Evolutionary conservation across 1,140 invertebrate genomes (phyloP), one percentile per base, ranked within the genome.

Genomic region (Drosophila quadrilineata): DNA sequence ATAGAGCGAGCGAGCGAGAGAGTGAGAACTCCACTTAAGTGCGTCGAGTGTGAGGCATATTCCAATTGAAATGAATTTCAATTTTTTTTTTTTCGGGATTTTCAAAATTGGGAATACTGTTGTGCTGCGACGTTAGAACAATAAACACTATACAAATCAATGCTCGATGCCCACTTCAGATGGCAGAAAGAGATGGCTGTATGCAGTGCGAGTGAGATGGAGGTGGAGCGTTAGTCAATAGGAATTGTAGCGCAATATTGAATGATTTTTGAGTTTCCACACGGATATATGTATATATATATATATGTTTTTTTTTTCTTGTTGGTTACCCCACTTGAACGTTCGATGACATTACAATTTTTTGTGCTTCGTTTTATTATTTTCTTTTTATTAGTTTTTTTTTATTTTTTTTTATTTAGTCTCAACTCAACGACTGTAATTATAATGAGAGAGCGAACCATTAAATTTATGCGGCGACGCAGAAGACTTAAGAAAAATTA

Each of bases 311-410:
- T 17, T 19, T 16, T 5, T 14, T 19, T 28, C 5, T 31, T 16
- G 3, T 10, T 52, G 14, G 48, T 77, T 33, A 79, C 73, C 40
- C 74, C 74, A 85, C 79, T 84, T 85, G 56, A 85, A 41, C 80
- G 79, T 85, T 86, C 79, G 79, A 84, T 84, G 79, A 84, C 79
- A 84, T 84, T 84, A 85, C 71, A 56, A 77, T 86, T 84, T 84
- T 77, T 56, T 77, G 68, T n/a, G n/a, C n/a, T n/a, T n/a, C n/a
- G n/a, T n/a, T n/a, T n/a, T n/a, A n/a, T n/a, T n/a, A n/a, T n/a
- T n/a, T n/a, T n/a, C n/a, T n/a, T n/a, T n/a, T n/a, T n/a, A n/a
- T n/a, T n/a, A n/a, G n/a, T n/a, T n/a, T n/a, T n/a, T 71, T 70
- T 40, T 62, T 35, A 24, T 33, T 38, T 49, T 59, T 58, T 65